Evolutionary conservation across 2,113 vertebrate species (phyloP).

Genomic region (Cardinalis cardinalis): DNA sequence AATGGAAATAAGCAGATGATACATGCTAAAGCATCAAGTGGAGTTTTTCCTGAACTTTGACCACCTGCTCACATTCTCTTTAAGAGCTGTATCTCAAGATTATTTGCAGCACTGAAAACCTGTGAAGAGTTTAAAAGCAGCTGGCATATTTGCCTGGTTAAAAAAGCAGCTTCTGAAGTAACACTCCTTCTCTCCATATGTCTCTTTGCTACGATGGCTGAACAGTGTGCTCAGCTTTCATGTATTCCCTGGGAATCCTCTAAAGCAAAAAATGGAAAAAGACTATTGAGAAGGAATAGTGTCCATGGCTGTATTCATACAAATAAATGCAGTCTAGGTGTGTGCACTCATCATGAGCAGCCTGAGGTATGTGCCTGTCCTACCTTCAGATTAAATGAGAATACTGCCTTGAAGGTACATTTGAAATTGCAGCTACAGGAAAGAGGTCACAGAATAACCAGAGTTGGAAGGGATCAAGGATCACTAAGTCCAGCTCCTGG

Average conservation of each 20-base stretch:
- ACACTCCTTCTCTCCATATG: conserved; percentile 33
- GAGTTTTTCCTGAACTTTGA: neutral
- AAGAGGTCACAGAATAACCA: neutral
- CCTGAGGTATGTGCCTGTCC: neutral
- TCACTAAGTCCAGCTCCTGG: neutral
- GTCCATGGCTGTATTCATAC: neutral
- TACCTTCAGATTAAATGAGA: neutral
- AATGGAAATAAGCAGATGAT: neutral
- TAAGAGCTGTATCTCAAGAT: neutral
- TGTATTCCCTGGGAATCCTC: conserved; percentile 36
- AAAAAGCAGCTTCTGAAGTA: conserved; percentile 10
- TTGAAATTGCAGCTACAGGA: neutral
- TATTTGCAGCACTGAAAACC: neutral
- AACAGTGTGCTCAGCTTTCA: neutral
- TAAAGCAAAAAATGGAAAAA: conserved; percentile 4
- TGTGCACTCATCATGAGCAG: neutral
- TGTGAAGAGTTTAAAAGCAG: conserved; percentile 6
- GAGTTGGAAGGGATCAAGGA: neutral
- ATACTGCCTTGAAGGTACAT: neutral
- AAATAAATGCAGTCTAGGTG: neutral
- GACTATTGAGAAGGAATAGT: neutral
- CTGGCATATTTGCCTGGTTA: conserved; percentile 3
- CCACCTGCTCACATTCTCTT: neutral
- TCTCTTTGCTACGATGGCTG: neutral
- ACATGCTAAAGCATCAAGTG: neutral